Conservation (phyloP, 2,888 invertebrate species). For the Xestia rhomboidea region DNA sequence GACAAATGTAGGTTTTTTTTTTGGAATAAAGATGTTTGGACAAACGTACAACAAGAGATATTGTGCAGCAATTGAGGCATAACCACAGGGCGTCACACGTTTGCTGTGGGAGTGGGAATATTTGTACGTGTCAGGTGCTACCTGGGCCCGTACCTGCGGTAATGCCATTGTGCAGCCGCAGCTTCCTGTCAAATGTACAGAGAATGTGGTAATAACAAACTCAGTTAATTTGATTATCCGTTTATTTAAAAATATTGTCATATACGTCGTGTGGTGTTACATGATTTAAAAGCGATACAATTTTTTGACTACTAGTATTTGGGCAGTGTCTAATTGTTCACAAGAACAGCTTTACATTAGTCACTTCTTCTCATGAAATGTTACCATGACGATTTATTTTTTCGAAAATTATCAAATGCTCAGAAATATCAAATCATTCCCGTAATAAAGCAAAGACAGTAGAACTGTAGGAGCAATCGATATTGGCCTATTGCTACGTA, state of each 20-base stretch:
- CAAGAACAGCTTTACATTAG: background rate
- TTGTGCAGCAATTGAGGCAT: conserved; percentile 47
- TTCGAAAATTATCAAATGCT: background rate
- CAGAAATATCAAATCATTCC: conserved; percentile 17
- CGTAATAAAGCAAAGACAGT: conserved; percentile 43
- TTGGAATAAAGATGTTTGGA: conserved; percentile 16
- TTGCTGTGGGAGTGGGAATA: conserved; percentile 74
- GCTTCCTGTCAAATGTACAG: conserved; percentile 58
- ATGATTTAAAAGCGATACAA: background rate
- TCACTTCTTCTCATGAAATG: background rate
- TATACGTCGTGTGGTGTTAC: background rate
- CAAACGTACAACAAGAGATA: conserved; percentile 27
- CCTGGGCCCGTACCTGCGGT: conserved; percentile 82
- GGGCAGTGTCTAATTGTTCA: background rate
- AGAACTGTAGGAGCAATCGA: conserved; percentile 54
- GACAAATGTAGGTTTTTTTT: background rate
- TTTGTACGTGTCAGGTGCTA: conserved; percentile 84
- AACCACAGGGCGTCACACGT: conserved; percentile 60
- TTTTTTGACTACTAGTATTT: background rate
- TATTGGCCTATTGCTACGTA: conserved; percentile 66
- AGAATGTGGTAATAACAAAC: conserved; percentile 49
- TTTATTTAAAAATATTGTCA: conserved; percentile 30
- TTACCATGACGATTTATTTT: background rate
- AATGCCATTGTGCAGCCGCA: conserved; percentile 73
- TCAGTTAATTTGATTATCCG: conserved; percentile 43